Evolutionary conservation across 2,113 vertebrate genomes (phyloP), one percentile per base, ranked within the genome.

Genomic region (Semicossyphus pulcher): DNA sequence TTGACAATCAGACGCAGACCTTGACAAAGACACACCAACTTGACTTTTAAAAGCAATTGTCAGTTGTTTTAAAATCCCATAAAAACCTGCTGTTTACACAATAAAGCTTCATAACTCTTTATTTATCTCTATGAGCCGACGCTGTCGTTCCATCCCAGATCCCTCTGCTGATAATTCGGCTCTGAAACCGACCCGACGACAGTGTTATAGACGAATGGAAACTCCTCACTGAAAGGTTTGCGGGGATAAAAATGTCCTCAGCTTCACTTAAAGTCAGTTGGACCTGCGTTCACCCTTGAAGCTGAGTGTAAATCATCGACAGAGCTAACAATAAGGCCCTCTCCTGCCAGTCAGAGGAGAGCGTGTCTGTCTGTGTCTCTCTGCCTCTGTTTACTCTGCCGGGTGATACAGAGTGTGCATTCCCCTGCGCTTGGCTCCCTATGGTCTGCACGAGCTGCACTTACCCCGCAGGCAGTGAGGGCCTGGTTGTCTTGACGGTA

Each of bases 401-500:
- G 87, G 82, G 74, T 86, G 87, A 89, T 84, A 76, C 72, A 80
- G 44, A 80, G 83, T 59, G 80, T 75, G 83, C 82, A 89, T 87
- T 93, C 84, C 79, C 87, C 67, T n/a, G 61, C 18, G 54, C 75
- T n/a, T 88, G 92, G 90, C 91, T 92, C 89, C 88, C 86, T 56
- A 54, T 25, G 88, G 89, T 91, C 91, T 91, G 81, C 76, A 76
- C 32, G 51, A 83, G 85, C 78, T 75, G 61, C 87, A 74, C 78
- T 91, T 86, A 83, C 78, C 88, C 89, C 16, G 85, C 81, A 86
- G 91, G 89, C 89, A 81, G 63, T 10, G 75, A 91, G 76, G 52
- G 72, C 73, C 87, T 81, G 88, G 92, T 89, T 91, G 89, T 90
- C 90, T 89, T 78, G 66, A 88, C 68, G 76, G 81, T 90, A 91